These are phyloP conservation scores for Apteryx mantelli DNA, from an alignment of 2,113 vertebrate genomes.

Conservation along the genomic window DNA sequence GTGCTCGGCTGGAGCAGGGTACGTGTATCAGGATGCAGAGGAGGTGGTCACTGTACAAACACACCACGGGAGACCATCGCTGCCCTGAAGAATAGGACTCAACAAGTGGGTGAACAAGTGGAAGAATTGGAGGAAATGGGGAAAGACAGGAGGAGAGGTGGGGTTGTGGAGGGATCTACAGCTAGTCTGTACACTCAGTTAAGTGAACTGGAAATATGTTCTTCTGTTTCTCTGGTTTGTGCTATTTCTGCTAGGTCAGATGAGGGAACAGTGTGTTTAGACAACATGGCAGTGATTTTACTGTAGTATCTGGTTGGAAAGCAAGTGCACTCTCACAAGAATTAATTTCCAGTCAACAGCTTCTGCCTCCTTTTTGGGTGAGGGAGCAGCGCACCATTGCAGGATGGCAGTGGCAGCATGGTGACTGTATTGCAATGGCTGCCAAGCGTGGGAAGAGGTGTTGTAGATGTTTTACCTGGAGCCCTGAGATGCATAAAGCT, in stretches of 20 bases:
- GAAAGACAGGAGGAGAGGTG: background rate
- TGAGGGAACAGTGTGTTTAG: background rate
- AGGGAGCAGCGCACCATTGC: background rate
- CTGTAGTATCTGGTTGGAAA: background rate
- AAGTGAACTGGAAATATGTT: background rate
- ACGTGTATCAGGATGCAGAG: background rate
- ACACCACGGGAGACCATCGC: accelerated
- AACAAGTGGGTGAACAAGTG: background rate
- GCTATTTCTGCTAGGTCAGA: background rate
- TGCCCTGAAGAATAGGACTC: background rate
- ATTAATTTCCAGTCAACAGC: background rate
- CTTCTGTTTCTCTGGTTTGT: background rate
- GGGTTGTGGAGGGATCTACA: background rate
- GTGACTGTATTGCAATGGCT: background rate
- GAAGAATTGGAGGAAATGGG: background rate
- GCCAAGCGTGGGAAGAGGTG: background rate
- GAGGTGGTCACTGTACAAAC: background rate
- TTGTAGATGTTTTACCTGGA: background rate
- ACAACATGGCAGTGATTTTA: background rate
- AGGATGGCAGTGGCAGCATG: accelerated
- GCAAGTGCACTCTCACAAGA: background rate
- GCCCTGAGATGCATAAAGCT: background rate
- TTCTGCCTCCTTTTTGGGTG: background rate
- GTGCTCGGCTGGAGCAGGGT: background rate
- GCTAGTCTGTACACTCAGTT: background rate